Evolutionary conservation across 2,888 invertebrate species (phyloP), one percentile per base, ranked within the genome.

Genomic region (Lithodes maja): DNA sequence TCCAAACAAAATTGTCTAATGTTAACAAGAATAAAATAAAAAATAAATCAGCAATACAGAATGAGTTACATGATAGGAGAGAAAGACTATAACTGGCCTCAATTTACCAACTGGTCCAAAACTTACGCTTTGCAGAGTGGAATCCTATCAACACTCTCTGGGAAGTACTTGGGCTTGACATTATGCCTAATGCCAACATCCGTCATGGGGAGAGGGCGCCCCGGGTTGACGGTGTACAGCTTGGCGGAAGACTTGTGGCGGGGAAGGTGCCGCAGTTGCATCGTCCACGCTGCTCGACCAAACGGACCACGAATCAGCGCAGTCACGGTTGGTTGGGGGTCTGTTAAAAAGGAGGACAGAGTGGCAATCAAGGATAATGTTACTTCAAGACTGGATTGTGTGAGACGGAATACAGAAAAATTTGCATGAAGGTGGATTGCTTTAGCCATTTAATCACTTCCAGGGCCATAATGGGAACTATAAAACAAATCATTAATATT

Each of bases 241-340:
- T 96, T 95, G 0, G 95, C 95, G 9, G 97, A 96, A 2, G 96
- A 96, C 93, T 97, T 96, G 93, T 96, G 96, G 71, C 98, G 95
- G 0, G 99, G 98, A 90, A 98, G 95, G 93, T 98, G 98, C 71
- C 98, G 95, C 86, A 97, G 94, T 93, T 97, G 96, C 95, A 98
- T 96, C 7, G 97, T 97, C 99, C 99, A 99, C 49, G 98, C 98
- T 94, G 98, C 97, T 3, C 99, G 96, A 0, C 99, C 99, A 94
- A 98, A 99, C 0, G 98, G 97, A 87, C 98, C 97, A 1, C 99
- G 96, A 91, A 99, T 96, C 85, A 99, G 95, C 85, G 98, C 96
- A 93, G 96, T 96, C 5, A 99, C 96, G 0, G 98, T 98, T 0
- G 99, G 99, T 93, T 98, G 97, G 2, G 98, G 98, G 94, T 98